phyloP scores from a whole-genome alignment of 2,888 invertebrate species.

The Diadegma fenestrale region DNA sequence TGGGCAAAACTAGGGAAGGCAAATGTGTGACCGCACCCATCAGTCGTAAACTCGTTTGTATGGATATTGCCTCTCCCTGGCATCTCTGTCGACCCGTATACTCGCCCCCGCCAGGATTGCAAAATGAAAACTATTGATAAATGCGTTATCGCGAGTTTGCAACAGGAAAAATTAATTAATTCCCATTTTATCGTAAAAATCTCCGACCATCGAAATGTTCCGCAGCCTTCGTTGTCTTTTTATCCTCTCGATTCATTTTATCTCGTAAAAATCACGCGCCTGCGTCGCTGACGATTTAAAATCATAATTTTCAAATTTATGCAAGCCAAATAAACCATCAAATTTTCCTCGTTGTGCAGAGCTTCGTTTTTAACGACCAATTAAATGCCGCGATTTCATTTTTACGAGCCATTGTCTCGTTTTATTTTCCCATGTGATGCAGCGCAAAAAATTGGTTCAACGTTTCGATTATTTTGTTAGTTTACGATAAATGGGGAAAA shows the following conservation, averaged over 20 bases:
- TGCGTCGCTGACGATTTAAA: background rate
- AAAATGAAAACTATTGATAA: conserved; percentile 52
- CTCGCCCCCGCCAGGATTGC: background rate
- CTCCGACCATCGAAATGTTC: conserved; percentile 3
- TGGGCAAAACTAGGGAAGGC: background rate
- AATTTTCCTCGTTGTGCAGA: background rate
- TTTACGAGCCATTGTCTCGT: background rate
- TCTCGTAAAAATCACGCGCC: conserved; percentile 1
- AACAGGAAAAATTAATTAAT: conserved; percentile 45
- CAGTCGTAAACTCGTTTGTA: conserved; percentile 54
- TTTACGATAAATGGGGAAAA: background rate
- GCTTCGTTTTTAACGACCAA: background rate
- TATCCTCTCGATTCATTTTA: background rate
- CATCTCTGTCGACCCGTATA: conserved; percentile 44
- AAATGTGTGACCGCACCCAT: conserved; percentile 58
- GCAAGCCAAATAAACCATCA: background rate
- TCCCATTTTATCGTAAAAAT: conserved; percentile 9
- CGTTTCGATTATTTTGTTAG: background rate
- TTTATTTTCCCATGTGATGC: background rate
- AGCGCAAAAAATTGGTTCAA: background rate
- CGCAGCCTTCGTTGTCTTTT: background rate
- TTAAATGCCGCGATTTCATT: background rate
- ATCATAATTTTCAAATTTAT: background rate
- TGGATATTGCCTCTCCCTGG: conserved; percentile 71
- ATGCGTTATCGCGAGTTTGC: conserved; percentile 29